Conservation (phyloP, 2,888 invertebrate genomes). For the Melieria crassipennis region DNA sequence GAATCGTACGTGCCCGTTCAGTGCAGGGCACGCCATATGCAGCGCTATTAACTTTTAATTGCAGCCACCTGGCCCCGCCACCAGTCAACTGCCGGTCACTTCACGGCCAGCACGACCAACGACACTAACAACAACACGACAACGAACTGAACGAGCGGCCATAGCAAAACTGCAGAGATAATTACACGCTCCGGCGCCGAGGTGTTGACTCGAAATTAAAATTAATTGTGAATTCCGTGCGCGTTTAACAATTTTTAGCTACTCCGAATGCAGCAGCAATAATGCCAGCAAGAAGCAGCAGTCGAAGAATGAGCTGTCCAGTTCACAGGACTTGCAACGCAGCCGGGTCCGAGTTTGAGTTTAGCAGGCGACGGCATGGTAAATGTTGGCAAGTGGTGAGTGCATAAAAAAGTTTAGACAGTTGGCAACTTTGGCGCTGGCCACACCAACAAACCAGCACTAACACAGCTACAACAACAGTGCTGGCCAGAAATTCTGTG, state of each 20-base stretch:
- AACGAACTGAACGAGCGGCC: neutral
- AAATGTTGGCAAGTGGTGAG: conserved; percentile 1
- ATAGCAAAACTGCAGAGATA: conserved; percentile 10
- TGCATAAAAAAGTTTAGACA: conserved; percentile 32
- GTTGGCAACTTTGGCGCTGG: no score
- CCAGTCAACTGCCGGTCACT: no score
- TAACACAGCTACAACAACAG: no score
- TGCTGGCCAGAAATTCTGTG: no score
- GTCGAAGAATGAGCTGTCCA: conserved; percentile 13
- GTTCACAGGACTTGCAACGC: conserved; percentile 1
- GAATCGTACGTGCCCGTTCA: conserved; percentile 2
- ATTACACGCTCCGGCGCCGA: conserved; percentile 41
- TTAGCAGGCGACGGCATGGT: neutral
- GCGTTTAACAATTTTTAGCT: conserved; percentile 46
- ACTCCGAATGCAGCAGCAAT: neutral
- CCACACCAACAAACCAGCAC: no score
- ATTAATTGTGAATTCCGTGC: conserved; percentile 60
- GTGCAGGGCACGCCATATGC: neutral
- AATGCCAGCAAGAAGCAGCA: conserved; percentile 2
- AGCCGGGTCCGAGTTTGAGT: conserved; percentile 4
- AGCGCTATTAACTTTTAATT: conserved; percentile 44
- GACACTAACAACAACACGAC: no score
- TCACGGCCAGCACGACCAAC: no score
- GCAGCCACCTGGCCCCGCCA: conserved; percentile 33
- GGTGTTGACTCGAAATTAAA: conserved; percentile 62